Evolutionary conservation across 2,888 invertebrate species (phyloP), one percentile per base, ranked within the genome.

Genomic region (Leptothorax acervorum): DNA sequence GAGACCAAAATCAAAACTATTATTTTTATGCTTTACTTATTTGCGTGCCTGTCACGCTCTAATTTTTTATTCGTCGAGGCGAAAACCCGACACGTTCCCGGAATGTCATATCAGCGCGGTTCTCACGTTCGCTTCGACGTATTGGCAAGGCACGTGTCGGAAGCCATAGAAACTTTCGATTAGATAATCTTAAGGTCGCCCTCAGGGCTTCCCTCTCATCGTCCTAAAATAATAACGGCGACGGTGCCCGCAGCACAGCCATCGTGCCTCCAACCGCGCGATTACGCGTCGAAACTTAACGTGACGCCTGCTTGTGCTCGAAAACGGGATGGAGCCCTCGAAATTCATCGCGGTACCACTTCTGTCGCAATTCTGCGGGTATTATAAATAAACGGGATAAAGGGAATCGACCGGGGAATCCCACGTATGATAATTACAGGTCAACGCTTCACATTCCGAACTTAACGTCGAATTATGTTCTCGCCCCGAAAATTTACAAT

Each of bases 301-400:
- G 82, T 78, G 79, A 85, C 79, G 87, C 87, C 81, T 83, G 53
- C 48, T 53, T 65, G 53, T 62, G 82, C 68, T 65, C 82, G 83
- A 82, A 78, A 83, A 68, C 81, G 81, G 23, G 66, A 60, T 57
- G 81, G 55, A 68, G 57, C 81, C 82, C 89, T 86, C 81, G 86
- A 92, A 91, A 90, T 91, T 91, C 89, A 90, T 90, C 87, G 87
- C 39, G 48, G 71, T 48, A 12, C 85, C 86, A 70, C 78, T 84
- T 85, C 76, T 85, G 86, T 74, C 62, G 83, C 85, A 88, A 86
- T 89, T 86, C 90, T 88, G 89, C 90, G 91, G 89, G 90, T 88
- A 90, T 91, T 92, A 93, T 92, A 93, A 93, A 93, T 93, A 93
- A 93, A 90, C 89, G 86, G 84, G 86, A 86, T 92, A 91, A 91